Evolutionary conservation across 2,113 vertebrate genomes (phyloP).

Genomic region (Microtus richardsoni): DNA sequence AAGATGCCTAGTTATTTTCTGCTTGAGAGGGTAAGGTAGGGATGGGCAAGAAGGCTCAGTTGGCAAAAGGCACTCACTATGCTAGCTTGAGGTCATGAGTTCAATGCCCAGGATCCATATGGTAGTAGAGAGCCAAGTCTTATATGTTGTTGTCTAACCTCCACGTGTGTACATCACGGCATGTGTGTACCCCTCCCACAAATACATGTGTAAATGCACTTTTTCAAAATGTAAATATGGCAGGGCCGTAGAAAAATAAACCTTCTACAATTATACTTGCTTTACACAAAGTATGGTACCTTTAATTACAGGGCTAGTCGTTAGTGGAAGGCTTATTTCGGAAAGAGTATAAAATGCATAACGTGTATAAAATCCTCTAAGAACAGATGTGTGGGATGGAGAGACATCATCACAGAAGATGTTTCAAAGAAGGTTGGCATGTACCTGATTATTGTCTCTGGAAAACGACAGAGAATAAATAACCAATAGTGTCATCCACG

Average conservation of each 20-base stretch:
- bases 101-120: background rate
- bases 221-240: background rate
- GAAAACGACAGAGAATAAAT: background rate
- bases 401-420: background rate
- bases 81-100: background rate
- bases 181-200: background rate
- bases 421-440: background rate
- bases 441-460: background rate
- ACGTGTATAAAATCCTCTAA: background rate
- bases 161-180: too few relatives aligned
- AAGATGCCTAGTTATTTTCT: background rate
- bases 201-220: too few relatives aligned
- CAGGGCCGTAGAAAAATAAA: background rate
- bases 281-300: background rate
- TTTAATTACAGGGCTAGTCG: background rate
- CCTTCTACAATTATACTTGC: background rate
- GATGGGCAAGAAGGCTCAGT: too few relatives aligned
- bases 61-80: background rate
- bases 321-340: background rate
- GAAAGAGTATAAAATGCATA: background rate
- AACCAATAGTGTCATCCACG: background rate
- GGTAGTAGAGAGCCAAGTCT: background rate
- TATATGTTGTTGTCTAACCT: background rate
- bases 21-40: background rate
- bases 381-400: background rate